Evolutionary conservation across 2,113 vertebrate genomes (phyloP).

Genomic region (Hipposideros armiger): DNA sequence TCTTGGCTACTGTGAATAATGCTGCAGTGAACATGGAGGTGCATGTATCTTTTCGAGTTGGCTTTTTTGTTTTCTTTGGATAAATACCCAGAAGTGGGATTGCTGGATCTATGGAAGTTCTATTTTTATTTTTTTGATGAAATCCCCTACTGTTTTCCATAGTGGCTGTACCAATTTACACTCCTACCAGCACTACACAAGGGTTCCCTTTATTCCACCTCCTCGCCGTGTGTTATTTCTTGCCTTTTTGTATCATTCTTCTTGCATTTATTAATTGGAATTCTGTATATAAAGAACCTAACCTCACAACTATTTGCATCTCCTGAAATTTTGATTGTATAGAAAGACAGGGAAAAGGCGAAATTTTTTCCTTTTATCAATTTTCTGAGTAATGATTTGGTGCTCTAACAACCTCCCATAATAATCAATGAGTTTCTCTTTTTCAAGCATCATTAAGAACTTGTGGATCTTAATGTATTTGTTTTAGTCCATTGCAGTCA

Average conservation of each 20-base stretch:
- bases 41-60: background rate
- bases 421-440: constrained; percentile 24
- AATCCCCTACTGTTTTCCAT: background rate
- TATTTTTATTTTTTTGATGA: background rate
- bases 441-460: constrained; percentile 2
- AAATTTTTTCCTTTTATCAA: background rate
- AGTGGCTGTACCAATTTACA: background rate
- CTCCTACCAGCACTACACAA: background rate
- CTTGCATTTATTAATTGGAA: constrained; percentile 33
- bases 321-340: constrained; percentile 5
- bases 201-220: background rate
- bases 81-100: background rate
- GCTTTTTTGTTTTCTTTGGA: background rate
- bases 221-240: background rate
- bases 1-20: background rate
- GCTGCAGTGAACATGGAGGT: background rate
- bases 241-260: background rate
- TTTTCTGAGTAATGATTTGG: constrained; percentile 25
- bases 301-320: background rate
- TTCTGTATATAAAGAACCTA: constrained; percentile 38
- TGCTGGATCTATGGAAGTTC: background rate
- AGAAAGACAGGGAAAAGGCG: background rate
- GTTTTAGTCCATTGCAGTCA: background rate
- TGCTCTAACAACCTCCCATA: background rate
- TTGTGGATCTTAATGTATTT: background rate